Evolutionary conservation across 2,888 invertebrate species (phyloP), one percentile per base, ranked within the genome.

Genomic region (Hypsopygia costalis): DNA sequence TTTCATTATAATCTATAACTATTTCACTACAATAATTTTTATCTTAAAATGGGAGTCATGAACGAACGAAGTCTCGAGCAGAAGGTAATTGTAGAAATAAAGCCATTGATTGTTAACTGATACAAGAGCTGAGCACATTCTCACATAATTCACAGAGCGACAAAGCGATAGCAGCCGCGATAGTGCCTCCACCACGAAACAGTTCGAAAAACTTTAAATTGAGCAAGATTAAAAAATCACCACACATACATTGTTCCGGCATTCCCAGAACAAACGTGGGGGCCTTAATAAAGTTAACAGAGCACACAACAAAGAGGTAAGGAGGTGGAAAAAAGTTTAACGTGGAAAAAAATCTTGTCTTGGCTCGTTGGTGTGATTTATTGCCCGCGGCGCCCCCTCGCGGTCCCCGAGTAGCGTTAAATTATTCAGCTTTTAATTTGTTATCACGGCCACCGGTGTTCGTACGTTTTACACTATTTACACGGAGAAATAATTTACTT

Each of bases 391-490:
- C 66, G 67, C 67, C 71, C 76, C 70, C 66, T 61, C 58, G 65
- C 68, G 54, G 56, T 60, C 52, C 47, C 55, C 9, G 10, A 25
- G 7, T 16, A 69, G 77, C 76, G 76, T 80, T 86, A 85, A 81
- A 86, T 86, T 82, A 87, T 88, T 86, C 82, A 85, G 73, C 75
- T 81, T 86, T 86, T 86, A 87, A 87, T 86, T 86, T 78, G 77
- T 82, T 81, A 88, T 83, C 81, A 73, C 76, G 72, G 70, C 77
- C 72, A 72, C 77, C 68, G 68, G 68, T 69, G 77, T 76, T 76
- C 72, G 73, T 64, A 68, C 68, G 71, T 79, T n/a, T 72, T 75
- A 72, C 73, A 81, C 81, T 83, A 83, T 83, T 83, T 81, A 81
- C 81, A 73, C 67, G 67, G 67, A 60, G 65, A 75, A 75, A 83